These are phyloP conservation scores for Napeogenes sylphis DNA, from an alignment of 2,888 invertebrate genomes.

Conservation along the genomic window DNA sequence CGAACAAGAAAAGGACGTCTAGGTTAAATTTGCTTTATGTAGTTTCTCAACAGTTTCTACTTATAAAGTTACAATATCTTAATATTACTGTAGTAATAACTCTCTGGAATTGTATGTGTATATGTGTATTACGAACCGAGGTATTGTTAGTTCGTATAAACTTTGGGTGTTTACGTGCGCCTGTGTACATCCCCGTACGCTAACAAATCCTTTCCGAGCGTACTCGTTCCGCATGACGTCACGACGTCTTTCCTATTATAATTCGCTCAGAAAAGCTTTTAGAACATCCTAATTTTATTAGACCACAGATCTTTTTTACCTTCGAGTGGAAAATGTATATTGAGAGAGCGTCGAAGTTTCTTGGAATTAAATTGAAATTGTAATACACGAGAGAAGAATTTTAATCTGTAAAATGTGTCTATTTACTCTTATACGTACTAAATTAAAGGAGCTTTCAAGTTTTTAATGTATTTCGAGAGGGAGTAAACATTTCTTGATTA, in stretches of 20 bases:
- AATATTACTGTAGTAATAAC: slow-evolving; percentile 16
- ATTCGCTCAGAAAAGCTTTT: slow-evolving; percentile 47
- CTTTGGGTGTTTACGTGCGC: slow-evolving; percentile 24
- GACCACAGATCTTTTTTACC: slow-evolving; percentile 28
- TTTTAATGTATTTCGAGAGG: slow-evolving; percentile 5
- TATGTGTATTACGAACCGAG: slow-evolving; percentile 17
- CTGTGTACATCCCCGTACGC: slow-evolving; percentile 14
- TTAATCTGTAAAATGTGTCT: slow-evolving; percentile 19
- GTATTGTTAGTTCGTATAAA: slow-evolving; percentile 26
- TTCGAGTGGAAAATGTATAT: slow-evolving; percentile 24
- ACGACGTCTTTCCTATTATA: slow-evolving; percentile 41
- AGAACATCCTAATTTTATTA: slow-evolving; percentile 50
- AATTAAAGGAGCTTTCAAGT: slow-evolving; percentile 1
- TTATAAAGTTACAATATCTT: slow-evolving; percentile 2
- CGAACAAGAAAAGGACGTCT: not conserved
- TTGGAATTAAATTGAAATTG: slow-evolving; percentile 24
- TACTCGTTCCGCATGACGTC: slow-evolving; percentile 35
- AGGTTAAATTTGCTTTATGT: not conserved
- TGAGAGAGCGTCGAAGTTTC: slow-evolving; percentile 26
- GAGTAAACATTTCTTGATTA: not conserved
- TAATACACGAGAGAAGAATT: slow-evolving; percentile 18
- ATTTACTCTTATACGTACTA: slow-evolving; percentile 1
- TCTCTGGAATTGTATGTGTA: slow-evolving; percentile 12
- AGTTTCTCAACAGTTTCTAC: not conserved
- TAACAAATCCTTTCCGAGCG: slow-evolving; percentile 44